A percentile compares a stretch with the other conserved stretches of the same genome.
Evolutionary conservation across 2,888 invertebrate species (phyloP).

Genomic region (Cheilosia impressa): DNA sequence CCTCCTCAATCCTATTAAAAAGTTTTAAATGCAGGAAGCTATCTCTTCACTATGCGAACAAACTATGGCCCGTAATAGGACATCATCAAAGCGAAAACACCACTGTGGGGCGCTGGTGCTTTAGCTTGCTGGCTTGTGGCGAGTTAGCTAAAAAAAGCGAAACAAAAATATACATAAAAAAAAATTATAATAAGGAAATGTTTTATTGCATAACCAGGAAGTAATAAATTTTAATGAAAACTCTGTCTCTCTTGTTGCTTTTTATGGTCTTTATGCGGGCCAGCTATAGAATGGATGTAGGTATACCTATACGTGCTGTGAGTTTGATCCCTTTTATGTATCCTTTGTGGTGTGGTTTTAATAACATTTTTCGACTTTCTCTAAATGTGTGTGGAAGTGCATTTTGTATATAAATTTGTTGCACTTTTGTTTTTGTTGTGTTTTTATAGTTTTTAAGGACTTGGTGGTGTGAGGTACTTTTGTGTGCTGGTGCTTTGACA

Average conservation of each 20-base stretch:
- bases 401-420: not conserved
- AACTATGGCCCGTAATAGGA: constrained; percentile 30
- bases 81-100: constrained; percentile 36
- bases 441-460: not conserved
- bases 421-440: not conserved
- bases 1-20: constrained; percentile 18
- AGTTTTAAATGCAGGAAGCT: constrained; percentile 42
- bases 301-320: constrained; percentile 25
- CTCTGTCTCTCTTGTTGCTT: constrained; percentile 37
- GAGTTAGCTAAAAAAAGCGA: constrained; percentile 22
- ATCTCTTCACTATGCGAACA: constrained; percentile 34
- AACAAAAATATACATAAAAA: constrained; percentile 23
- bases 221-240: constrained; percentile 52
- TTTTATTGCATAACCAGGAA: constrained; percentile 47
- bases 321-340: constrained; percentile 37
- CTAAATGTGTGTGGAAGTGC: not conserved
- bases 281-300: constrained; percentile 15
- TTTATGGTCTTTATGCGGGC: constrained; percentile 27
- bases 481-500: not conserved
- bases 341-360: constrained; percentile 34
- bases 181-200: constrained; percentile 45
- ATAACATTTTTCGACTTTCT: constrained; percentile 14
- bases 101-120: constrained; percentile 11
- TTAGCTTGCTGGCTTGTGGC: constrained; percentile 3
- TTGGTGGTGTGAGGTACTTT: constrained; percentile 6